Evolutionary conservation across 2,113 vertebrate genomes (phyloP).

Genomic region (Erythrolamprus reginae): DNA sequence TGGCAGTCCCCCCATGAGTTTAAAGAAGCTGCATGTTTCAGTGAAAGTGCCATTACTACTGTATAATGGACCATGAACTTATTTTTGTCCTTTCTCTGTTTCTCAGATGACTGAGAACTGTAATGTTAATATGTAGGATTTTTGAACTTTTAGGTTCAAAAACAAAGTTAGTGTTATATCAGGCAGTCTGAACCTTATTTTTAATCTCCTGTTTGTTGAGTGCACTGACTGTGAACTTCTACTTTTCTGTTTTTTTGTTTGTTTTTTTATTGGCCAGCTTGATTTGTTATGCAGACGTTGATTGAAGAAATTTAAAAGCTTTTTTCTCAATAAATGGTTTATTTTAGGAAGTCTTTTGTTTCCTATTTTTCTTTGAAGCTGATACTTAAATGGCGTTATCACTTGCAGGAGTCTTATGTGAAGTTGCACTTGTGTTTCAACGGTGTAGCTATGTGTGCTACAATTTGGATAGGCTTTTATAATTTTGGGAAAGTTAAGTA

Average conservation of each 20-base stretch:
- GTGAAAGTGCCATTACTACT: constrained; percentile 84
- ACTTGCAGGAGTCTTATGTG: not conserved
- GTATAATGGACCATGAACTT: constrained; percentile 68
- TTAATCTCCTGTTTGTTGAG: constrained; percentile 65
- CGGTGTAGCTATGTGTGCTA: not conserved
- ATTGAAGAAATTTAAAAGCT: constrained; percentile 65
- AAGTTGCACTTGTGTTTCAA: not conserved
- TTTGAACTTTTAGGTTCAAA: constrained; percentile 67
- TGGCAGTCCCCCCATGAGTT: constrained; percentile 73
- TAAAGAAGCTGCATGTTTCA: constrained; percentile 81
- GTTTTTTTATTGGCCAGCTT: constrained; percentile 65
- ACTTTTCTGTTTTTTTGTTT: constrained; percentile 43
- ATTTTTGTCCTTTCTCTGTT: constrained; percentile 50
- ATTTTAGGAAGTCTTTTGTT: constrained; percentile 73
- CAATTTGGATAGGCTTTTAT: not conserved
- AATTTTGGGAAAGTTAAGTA: not conserved
- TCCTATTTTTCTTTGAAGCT: constrained; percentile 9
- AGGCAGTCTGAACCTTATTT: constrained; percentile 66
- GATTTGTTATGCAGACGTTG: constrained; percentile 73
- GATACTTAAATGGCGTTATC: not conserved
- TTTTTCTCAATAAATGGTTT: constrained; percentile 85
- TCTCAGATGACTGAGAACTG: constrained; percentile 60
- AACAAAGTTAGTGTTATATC: constrained; percentile 63
- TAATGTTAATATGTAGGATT: constrained; percentile 65
- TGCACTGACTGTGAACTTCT: constrained; percentile 78